Evolutionary conservation across 2,797 vertebrate genomes (phyloP).

Genomic region (Pantherophis vulpinus): DNA sequence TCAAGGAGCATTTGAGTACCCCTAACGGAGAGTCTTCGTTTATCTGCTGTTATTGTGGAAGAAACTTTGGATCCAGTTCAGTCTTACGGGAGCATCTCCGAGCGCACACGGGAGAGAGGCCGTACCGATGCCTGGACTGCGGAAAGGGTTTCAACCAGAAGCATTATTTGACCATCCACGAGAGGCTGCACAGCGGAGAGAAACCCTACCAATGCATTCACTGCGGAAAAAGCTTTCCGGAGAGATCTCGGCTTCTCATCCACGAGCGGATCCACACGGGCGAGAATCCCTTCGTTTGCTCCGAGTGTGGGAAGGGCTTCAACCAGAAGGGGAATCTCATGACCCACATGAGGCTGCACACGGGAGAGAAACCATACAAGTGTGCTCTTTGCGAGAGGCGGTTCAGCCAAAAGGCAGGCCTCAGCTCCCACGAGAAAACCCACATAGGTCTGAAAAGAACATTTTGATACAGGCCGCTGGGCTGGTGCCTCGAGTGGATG

Average conservation of each 20-base stretch:
- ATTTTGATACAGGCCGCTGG: background rate
- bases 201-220: background rate
- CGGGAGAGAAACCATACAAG: conserved; percentile 47
- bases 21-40: background rate
- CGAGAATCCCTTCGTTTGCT: conserved; percentile 26
- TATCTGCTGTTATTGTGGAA: background rate
- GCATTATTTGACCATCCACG: background rate
- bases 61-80: background rate
- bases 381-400: background rate
- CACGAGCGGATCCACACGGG: background rate
- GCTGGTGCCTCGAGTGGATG: too few species aligned
- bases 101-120: background rate
- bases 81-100: background rate
- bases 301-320: conserved; percentile 49
- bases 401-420: background rate
- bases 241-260: conserved; percentile 1
- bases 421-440: background rate
- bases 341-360: conserved; percentile 57
- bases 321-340: conserved; percentile 59
- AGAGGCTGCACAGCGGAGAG: background rate
- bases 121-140: background rate
- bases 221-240: background rate
- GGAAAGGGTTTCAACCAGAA: background rate
- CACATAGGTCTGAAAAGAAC: background rate
- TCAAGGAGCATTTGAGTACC: conserved; percentile 1